These are phyloP conservation scores for Andrena fulva DNA, from an alignment of 2,888 invertebrate species.

Conservation along the genomic window DNA sequence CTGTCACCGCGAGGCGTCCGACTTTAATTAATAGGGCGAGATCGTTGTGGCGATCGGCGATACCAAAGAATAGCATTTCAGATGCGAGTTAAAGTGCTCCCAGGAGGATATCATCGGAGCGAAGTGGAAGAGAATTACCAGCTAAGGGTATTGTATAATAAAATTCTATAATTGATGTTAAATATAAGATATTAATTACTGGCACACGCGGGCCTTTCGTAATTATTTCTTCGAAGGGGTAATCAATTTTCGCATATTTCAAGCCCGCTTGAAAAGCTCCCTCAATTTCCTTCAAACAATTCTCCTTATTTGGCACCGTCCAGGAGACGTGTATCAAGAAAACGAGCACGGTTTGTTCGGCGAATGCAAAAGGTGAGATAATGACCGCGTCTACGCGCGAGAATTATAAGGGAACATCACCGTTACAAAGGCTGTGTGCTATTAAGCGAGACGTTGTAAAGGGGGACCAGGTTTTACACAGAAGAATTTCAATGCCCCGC, in stretches of 20 bases:
- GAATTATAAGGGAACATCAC: not conserved
- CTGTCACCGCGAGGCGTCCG: not conserved
- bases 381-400: not conserved
- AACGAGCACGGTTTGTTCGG: not conserved
- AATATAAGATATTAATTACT: too few relatives aligned
- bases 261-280: too few relatives aligned
- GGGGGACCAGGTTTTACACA: not conserved
- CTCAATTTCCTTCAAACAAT: not conserved
- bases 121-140: too few relatives aligned
- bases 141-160: too few relatives aligned
- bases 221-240: too few relatives aligned
- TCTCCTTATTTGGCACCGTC: not conserved
- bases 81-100: too few relatives aligned
- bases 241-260: too few relatives aligned
- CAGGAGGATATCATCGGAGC: too few relatives aligned
- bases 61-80: not conserved
- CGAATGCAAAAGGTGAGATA: not conserved
- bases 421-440: not conserved
- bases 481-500: not conserved
- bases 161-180: too few relatives aligned
- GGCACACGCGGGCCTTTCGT: too few relatives aligned
- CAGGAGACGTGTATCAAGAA: too few relatives aligned
- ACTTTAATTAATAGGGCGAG: not conserved
- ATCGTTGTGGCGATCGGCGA: not conserved
- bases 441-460: not conserved